Evolutionary conservation across 2,888 invertebrate genomes (phyloP), one percentile per base, ranked within the genome.

Genomic region (Cecidostiba fungosa): DNA sequence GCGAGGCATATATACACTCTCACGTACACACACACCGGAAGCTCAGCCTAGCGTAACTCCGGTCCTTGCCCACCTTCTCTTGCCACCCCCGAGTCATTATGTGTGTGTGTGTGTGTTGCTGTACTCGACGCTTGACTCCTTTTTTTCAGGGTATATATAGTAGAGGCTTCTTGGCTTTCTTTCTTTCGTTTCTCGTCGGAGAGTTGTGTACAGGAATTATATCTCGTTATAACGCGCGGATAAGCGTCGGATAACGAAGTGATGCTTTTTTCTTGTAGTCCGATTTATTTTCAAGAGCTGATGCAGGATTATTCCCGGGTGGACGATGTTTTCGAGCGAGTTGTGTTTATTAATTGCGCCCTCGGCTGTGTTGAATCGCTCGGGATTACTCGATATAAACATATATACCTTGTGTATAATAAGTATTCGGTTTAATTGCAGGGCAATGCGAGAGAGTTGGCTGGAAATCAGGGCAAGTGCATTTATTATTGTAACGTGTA

Each of bases 11-110:
- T 23, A 4, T 12, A 19, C 26, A 62, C 6, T 26, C 26, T 4
- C 23, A 0, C 26, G 1, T 26, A 8, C 10, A 12, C 66, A 62
- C 77, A 50, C 79, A 88, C 91, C 91, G 92, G 92, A 92, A 90
- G 91, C 87, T 89, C 92, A 91, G 89, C 91, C 90, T 92, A 92
- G 90, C 93, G 92, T 92, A 92, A 92, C 91, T 92, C 93, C 93
- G 93, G 92, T 92, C 85, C 87, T 88, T 88, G 88, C 87, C 88
- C 88, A 87, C 87, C 88, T 85, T 78, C 32, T 32, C 32, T 26
- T 29, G 77, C 54, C 77, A 77, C 69, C 77, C 74, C 82, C 69
- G 66, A 29, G 29, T 36, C 66, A 47, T 70, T 29, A 5, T 8
- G 36, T n/a, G 14, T 23, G 10, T 23, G 29, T n/a, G 29, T 43